Evolutionary conservation across 2,797 vertebrate species (phyloP).

Genomic region (Aulostomus chinensis): DNA sequence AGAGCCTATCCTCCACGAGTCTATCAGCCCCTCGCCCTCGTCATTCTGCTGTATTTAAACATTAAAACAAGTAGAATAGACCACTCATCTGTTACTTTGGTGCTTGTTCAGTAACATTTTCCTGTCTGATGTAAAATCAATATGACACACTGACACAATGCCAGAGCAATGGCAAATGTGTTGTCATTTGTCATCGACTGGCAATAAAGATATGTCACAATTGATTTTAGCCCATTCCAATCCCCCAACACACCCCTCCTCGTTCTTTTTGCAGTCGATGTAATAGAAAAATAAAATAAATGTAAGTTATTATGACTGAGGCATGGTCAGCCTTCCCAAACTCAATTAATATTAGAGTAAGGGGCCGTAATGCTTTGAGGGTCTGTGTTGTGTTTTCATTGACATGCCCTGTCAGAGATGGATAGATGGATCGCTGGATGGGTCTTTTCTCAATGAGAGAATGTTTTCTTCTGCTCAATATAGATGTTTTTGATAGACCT

Average conservation of each 20-base stretch:
- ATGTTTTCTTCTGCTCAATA: conserved; percentile 39
- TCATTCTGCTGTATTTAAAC: conserved; percentile 65
- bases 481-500: conserved; percentile 52
- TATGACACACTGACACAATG: conserved; percentile 72
- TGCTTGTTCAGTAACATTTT: conserved; percentile 76
- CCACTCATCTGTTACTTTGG: conserved; percentile 59
- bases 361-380: conserved; percentile 37
- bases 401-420: conserved; percentile 11
- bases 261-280: conserved; percentile 25
- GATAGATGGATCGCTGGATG: conserved; percentile 22
- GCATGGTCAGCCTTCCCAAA: conserved; percentile 58
- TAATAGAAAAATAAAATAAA: conserved; percentile 53
- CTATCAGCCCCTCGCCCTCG: neutral
- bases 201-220: conserved; percentile 81
- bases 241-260: neutral
- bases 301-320: conserved; percentile 55
- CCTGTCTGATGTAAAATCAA: conserved; percentile 76
- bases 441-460: conserved; percentile 12
- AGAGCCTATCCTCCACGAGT: conserved; percentile 4
- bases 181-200: conserved; percentile 74
- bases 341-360: conserved; percentile 59
- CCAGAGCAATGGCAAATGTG: conserved; percentile 69
- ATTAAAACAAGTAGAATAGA: conserved; percentile 65
- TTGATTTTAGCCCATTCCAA: conserved; percentile 65
- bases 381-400: conserved; percentile 37